Evolutionary conservation across 2,113 vertebrate genomes (phyloP).

Genomic region (Ahaetulla prasina): DNA sequence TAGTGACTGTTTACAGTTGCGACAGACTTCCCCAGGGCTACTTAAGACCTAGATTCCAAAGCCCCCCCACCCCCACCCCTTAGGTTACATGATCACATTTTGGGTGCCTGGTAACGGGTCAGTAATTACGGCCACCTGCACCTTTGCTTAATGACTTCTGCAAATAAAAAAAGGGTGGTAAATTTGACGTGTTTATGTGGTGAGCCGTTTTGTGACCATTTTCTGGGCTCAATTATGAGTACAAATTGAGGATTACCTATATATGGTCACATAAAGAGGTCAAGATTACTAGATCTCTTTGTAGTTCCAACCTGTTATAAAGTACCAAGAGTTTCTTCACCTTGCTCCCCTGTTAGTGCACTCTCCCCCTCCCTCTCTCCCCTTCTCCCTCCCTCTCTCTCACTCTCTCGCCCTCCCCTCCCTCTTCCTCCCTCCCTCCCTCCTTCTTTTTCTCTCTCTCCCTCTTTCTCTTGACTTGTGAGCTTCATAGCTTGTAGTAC

Average conservation of each 20-base stretch:
- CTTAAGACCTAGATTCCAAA: background rate
- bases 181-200: background rate
- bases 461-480: background rate
- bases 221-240: background rate
- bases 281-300: background rate
- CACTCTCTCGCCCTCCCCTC: too few species aligned
- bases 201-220: background rate
- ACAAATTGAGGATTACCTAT: background rate
- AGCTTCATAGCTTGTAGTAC: background rate
- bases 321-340: background rate
- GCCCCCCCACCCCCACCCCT: background rate
- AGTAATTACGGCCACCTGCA: background rate
- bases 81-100: background rate
- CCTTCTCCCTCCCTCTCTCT: too few species aligned
- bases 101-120: background rate
- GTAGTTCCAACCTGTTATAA: background rate
- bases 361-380: too few species aligned
- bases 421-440: too few species aligned
- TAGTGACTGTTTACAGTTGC: background rate
- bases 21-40: background rate
- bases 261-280: background rate
- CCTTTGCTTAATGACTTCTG: background rate
- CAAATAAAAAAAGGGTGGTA: background rate
- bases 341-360: background rate
- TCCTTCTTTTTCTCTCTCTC: too few species aligned